Percentiles rank a stretch among this genome's conserved stretches.
Evolutionary conservation across 2,888 invertebrate species (phyloP).

Genomic region (Julus scandinavius): DNA sequence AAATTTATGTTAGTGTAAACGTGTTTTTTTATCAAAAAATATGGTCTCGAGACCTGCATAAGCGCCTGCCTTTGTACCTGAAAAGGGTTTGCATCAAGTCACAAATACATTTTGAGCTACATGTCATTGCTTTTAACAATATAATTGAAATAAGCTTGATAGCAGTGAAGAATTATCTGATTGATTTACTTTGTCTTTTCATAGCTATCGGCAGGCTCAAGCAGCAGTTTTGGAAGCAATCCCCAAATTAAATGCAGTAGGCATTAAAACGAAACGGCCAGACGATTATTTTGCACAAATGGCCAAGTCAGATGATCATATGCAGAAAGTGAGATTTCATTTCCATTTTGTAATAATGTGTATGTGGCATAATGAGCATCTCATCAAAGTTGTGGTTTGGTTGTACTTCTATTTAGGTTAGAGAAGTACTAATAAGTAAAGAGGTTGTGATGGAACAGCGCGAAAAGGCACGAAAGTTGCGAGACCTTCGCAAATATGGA

Average conservation of each 20-base stretch:
- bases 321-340: constrained; percentile 79
- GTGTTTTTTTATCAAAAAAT: too few species aligned
- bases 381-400: too few species aligned
- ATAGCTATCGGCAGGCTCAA: constrained; percentile 71
- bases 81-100: too few species aligned
- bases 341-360: not conserved
- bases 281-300: constrained; percentile 99
- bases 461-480: constrained; percentile 88
- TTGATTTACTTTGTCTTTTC: constrained; percentile 51
- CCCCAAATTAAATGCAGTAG: constrained; percentile 78
- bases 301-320: constrained; percentile 96
- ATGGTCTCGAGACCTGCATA: too few species aligned
- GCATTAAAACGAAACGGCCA: constrained; percentile 84
- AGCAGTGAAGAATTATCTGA: too few species aligned
- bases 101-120: too few species aligned
- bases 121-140: too few species aligned
- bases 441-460: constrained; percentile 86
- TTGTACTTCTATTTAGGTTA: constrained; percentile 68
- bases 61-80: too few species aligned
- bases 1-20: too few species aligned
- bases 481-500: constrained; percentile 91
- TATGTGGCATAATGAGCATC: too few species aligned
- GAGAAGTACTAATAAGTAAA: constrained; percentile 83
- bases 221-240: constrained; percentile 85
- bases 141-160: too few species aligned